Base-by-base conservation (phyloP, 2,888 invertebrate species). In the Ernsta delagoae region DNA sequence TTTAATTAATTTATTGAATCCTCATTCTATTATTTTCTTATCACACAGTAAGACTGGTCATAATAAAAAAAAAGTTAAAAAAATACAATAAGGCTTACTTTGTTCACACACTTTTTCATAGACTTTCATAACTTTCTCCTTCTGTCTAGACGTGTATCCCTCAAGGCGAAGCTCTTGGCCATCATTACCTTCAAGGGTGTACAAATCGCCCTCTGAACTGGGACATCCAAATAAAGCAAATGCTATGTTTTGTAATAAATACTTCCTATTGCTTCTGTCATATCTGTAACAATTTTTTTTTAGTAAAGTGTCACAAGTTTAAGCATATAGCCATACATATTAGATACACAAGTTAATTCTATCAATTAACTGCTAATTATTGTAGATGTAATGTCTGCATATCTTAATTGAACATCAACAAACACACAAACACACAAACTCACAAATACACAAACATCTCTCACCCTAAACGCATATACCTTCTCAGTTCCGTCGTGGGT, bases 181-280 rank as follows among this genome's bases (percentile, higher is more conserved):
- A 1, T 39, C 31, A 5, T 81, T 77, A 16, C 74, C 71, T 4
- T 75, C 76, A 43, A 73, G 70, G 11, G 78, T 72, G 8, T 86
- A 74, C 62, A 77, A 62, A 70, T 94, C 94, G 4, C 87, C 87
- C 79, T 91, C 93, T 56, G 72, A 72, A 65, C 81, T 85, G 1
- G 95, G 95, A 60, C 92, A 87, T 3, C 95, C 95, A 82, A 87
- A 94, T 62, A 94, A 80, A 9, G 94, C 94, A 84, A 91, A 95
- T 36, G 93, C 94, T 70, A 95, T 89, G 83, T 95, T 95, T 75
- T 93, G 87, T 56, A 94, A 82, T 59, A 95, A 82, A 16, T 89
- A 85, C 71, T 91, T 89, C 71, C 94, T 88, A 72, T 94, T 90
- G 64, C 83, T 78, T 75, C 82, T 84, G 74, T 94, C 93, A 82